Evolutionary conservation across 1,140 invertebrate species (phyloP).

Genomic region (Harpegnathos saltator): DNA sequence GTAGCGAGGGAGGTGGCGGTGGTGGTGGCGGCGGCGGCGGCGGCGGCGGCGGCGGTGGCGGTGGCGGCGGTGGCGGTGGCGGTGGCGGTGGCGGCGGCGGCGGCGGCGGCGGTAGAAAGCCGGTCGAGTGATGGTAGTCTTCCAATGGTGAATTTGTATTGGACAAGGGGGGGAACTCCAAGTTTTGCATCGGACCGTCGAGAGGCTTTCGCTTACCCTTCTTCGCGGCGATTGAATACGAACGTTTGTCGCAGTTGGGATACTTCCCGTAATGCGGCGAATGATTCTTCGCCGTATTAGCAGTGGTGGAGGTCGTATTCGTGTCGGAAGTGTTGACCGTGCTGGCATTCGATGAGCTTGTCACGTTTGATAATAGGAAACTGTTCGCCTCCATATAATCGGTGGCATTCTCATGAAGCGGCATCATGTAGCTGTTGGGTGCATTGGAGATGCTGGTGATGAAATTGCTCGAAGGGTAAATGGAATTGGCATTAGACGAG

Average conservation of each 20-base stretch:
- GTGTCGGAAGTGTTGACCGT: constrained; percentile 65
- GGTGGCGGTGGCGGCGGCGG: constrained; percentile 29
- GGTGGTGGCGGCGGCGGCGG: constrained; percentile 53
- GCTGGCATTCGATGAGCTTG: constrained; percentile 73
- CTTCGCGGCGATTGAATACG: constrained; percentile 79
- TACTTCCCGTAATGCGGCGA: constrained; percentile 77
- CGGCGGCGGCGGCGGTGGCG: constrained; percentile 39
- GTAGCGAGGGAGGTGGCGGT: too few species aligned
- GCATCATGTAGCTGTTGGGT: constrained; percentile 84
- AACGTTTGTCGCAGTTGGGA: constrained; percentile 75
- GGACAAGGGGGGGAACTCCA: constrained; percentile 80
- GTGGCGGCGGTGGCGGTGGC: constrained; percentile 59
- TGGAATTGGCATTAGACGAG: constrained; percentile 81
- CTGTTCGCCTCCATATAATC: constrained; percentile 83
- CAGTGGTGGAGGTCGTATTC: constrained; percentile 62
- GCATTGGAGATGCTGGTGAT: constrained; percentile 84
- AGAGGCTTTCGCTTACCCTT: constrained; percentile 81
- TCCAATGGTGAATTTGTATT: constrained; percentile 81
- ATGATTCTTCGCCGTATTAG: constrained; percentile 77
- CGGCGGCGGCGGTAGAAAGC: constrained; percentile 72
- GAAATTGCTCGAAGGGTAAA: constrained; percentile 83
- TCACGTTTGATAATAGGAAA: constrained; percentile 80
- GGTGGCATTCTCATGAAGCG: constrained; percentile 81
- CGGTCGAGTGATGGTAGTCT: constrained; percentile 81
- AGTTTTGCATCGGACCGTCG: constrained; percentile 77